Conservation (phyloP, 2,888 invertebrate species). For the Exocentrus adspersus region DNA sequence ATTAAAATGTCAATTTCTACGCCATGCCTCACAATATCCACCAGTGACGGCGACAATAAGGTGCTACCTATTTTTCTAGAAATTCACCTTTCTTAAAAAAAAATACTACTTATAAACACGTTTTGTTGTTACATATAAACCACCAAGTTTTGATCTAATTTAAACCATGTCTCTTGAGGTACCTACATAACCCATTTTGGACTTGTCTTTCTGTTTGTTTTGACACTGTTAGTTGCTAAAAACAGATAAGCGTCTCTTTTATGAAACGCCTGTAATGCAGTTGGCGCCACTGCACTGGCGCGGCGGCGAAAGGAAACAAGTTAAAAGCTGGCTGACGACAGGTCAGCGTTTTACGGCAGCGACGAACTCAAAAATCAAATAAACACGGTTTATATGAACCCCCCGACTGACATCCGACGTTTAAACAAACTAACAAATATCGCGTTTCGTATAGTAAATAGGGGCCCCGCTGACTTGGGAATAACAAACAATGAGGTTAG, state of each 20-base stretch:
- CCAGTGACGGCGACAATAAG: background rate
- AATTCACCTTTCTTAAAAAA: too few species aligned
- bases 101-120: too few species aligned
- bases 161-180: too few species aligned
- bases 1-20: constrained; percentile 48
- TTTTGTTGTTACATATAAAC: too few species aligned
- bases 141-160: too few species aligned
- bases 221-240: too few species aligned
- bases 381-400: constrained; percentile 41
- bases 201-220: too few species aligned
- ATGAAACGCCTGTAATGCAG: background rate
- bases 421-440: constrained; percentile 58
- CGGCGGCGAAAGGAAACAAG: constrained; percentile 32
- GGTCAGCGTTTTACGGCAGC: constrained; percentile 26
- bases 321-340: constrained; percentile 32
- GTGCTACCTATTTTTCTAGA: too few species aligned
- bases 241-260: too few species aligned
- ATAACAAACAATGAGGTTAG: constrained; percentile 54
- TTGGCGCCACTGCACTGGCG: background rate
- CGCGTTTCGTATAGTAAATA: constrained; percentile 53
- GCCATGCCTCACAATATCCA: constrained; percentile 31
- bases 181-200: too few species aligned
- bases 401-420: constrained; percentile 52
- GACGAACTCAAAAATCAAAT: constrained; percentile 30
- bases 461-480: constrained; percentile 45